Percentiles rank a stretch among this genome's conserved stretches.
Conservation (phyloP, 2,888 invertebrate genomes). For the Drosophila mimica region DNA sequence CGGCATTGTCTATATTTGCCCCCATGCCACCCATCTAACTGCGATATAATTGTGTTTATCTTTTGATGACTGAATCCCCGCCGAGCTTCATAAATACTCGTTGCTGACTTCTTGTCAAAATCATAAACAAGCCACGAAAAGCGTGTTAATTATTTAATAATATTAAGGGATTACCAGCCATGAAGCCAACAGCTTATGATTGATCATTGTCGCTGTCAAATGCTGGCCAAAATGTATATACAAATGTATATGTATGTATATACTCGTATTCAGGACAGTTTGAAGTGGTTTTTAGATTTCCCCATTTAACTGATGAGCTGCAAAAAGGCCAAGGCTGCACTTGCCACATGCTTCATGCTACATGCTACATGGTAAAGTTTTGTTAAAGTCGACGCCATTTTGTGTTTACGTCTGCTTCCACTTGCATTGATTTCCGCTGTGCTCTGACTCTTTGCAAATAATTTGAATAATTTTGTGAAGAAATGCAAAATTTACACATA, state of each 20-base stretch:
- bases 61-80: constrained; percentile 72
- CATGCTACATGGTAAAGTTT: constrained; percentile 11
- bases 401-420: constrained; percentile 29
- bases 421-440: constrained; percentile 50
- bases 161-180: constrained; percentile 72
- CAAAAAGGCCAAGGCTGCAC: constrained; percentile 46
- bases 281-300: constrained; percentile 29
- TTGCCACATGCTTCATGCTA: constrained; percentile 1
- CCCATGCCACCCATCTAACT: constrained; percentile 42
- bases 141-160: constrained; percentile 78
- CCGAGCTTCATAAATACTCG: constrained; percentile 45
- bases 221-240: constrained; percentile 26
- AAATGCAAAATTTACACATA: constrained; percentile 76
- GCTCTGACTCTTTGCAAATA: constrained; percentile 46
- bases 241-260: not conserved
- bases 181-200: constrained; percentile 37
- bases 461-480: constrained; percentile 76
- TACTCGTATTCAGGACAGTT: constrained; percentile 1
- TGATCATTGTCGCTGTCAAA: constrained; percentile 48
- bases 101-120: constrained; percentile 37
- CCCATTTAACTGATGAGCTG: constrained; percentile 47
- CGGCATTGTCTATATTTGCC: constrained; percentile 66
- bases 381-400: constrained; percentile 21
- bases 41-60: constrained; percentile 76
- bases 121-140: constrained; percentile 72